Evolutionary conservation across 2,113 vertebrate species (phyloP), one percentile per base, ranked within the genome.

Genomic region (Macroglossus sobrinus): DNA sequence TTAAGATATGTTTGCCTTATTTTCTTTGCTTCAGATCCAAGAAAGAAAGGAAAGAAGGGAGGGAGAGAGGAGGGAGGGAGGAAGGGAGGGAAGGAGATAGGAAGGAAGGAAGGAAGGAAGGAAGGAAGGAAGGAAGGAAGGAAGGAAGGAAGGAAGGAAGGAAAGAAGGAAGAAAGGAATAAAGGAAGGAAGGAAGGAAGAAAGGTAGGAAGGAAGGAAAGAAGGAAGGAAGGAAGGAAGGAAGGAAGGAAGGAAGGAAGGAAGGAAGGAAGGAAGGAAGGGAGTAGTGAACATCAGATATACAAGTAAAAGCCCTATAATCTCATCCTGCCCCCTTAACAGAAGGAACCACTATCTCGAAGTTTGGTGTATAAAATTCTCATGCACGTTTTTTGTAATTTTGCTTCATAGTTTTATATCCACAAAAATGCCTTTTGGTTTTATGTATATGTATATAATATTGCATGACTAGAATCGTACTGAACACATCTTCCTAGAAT

Each of bases 1-100:
- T 96, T 76, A 81, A 92, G 95, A 96, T 71, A 64, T 12, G 38
- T 90, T 95, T 95, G 92, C 88, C 61, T 86, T 90, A 47, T 84
- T 95, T 81, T 84, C 47, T 92, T 68, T 95, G 91, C 69, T 74
- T 95, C 72, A 16, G 33, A 95, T 84, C 80, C 88, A 96, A 88
- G 50, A 26, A 69, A 69, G 13, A 12, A 33, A 13, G 24, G 30
- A 72, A 19, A 47, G 5, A 43, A 30, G 43, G 15, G 4, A 9
- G 12, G 1, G 7, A 12, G 19, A 22, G 2, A 15, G 8, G 4
- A 3, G 7, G 21, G 1, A 24, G 10, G 4, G 21, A 19, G 5
- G 12, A n/a, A 26, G 13, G 1, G 47, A 50, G 14, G 12, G 28
- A 0, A 2, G 4, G 38, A 24, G n/a, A n/a, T n/a, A 4, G 5